Percentiles rank a stretch among this genome's conserved stretches.
Evolutionary conservation across 2,113 vertebrate genomes (phyloP).

Genomic region (Ictalurus punctatus): DNA sequence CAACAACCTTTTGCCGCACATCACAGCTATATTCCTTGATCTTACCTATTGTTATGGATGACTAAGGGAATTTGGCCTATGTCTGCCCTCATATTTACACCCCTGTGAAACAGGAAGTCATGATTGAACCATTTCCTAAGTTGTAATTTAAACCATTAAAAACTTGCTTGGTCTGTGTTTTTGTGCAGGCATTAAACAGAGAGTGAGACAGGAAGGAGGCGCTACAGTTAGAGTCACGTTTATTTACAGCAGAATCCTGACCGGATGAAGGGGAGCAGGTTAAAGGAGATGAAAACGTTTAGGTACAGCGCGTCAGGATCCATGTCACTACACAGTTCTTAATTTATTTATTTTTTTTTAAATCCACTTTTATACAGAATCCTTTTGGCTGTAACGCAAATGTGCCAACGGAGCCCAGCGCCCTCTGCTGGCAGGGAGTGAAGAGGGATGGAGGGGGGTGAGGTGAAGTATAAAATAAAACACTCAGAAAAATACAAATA

Average conservation of each 20-base stretch:
- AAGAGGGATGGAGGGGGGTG: not conserved
- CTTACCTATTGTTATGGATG: too few species aligned
- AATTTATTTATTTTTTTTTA: slow-evolving; percentile 70
- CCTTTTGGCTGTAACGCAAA: slow-evolving; percentile 70
- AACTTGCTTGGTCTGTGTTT: not conserved
- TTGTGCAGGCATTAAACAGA: not conserved
- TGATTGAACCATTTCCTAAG: not conserved
- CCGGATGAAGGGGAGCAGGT: slow-evolving; percentile 57
- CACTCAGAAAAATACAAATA: slow-evolving; percentile 56
- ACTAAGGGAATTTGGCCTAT: too few species aligned
- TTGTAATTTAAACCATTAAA: not conserved
- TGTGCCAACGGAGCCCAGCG: slow-evolving; percentile 57
- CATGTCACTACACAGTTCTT: slow-evolving; percentile 76
- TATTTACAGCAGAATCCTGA: slow-evolving; percentile 82
- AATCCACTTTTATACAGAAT: slow-evolving; percentile 75
- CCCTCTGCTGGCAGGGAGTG: slow-evolving; percentile 62
- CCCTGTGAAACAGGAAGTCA: too few species aligned
- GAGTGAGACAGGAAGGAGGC: not conserved
- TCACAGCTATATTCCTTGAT: too few species aligned
- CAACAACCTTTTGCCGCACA: too few species aligned
- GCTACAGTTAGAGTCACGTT: slow-evolving; percentile 82
- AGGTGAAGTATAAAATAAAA: slow-evolving; percentile 56
- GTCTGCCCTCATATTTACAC: too few species aligned
- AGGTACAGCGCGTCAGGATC: slow-evolving; percentile 71
- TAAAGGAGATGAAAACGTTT: slow-evolving; percentile 68